phyloP scores from a whole-genome alignment of 2,888 invertebrate species.

The Rhimphoctona megacephalus region DNA sequence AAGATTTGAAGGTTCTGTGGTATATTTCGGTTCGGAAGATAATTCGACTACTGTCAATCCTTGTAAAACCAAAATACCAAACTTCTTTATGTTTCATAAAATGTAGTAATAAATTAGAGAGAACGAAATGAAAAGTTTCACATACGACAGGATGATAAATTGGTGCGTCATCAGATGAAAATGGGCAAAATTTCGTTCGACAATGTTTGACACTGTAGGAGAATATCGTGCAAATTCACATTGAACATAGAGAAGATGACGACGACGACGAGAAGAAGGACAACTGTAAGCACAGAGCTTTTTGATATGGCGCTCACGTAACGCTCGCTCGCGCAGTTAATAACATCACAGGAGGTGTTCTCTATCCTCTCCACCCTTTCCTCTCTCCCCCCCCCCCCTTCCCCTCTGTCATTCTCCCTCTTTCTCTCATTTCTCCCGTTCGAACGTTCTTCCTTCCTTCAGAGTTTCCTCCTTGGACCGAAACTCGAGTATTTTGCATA shows the following conservation, averaged over 20 bases:
- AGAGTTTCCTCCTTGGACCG: constrained; percentile 27
- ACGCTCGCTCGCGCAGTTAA: constrained; percentile 75
- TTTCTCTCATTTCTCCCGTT: constrained; percentile 1
- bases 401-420: neutral
- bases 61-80: neutral
- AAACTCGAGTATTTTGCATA: constrained; percentile 53
- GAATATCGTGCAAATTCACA: constrained; percentile 46
- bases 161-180: constrained; percentile 27
- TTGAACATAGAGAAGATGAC: constrained; percentile 42
- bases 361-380: constrained; percentile 34
- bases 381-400: constrained; percentile 1
- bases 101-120: neutral
- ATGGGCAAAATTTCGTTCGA: constrained; percentile 52
- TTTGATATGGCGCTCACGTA: constrained; percentile 74
- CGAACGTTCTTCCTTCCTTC: constrained; percentile 44
- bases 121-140: neutral
- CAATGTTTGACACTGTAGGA: constrained; percentile 43
- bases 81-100: neutral
- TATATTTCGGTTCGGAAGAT: neutral
- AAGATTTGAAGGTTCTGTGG: neutral
- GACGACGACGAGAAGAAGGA: constrained; percentile 45
- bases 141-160: constrained; percentile 13
- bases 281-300: constrained; percentile 48
- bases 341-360: constrained; percentile 74
- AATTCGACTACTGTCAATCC: neutral